phyloP scores from a whole-genome alignment of 2,113 vertebrate genomes.

The Melozone crissalis region DNA sequence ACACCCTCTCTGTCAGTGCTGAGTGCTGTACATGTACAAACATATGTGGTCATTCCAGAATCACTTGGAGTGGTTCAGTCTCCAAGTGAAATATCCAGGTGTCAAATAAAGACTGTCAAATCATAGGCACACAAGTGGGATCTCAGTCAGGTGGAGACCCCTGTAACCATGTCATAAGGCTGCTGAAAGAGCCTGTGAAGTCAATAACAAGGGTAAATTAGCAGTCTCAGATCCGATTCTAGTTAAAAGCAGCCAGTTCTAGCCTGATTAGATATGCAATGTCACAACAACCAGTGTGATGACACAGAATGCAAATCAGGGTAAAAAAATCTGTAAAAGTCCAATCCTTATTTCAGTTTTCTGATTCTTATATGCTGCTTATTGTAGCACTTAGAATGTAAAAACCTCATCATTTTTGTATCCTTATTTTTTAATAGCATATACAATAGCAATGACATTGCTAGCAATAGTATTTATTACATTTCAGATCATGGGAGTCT shows the following conservation, averaged over 20 bases:
- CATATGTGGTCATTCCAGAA: neutral
- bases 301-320: conserved; percentile 56
- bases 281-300: conserved; percentile 45
- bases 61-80: neutral
- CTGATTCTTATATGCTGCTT: neutral
- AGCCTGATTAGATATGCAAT: conserved; percentile 55
- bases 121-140: neutral
- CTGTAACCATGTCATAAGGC: neutral
- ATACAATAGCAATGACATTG: neutral
- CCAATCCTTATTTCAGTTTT: neutral
- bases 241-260: conserved; percentile 8
- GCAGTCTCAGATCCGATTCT: conserved; percentile 19
- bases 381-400: neutral
- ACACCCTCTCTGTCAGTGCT: neutral
- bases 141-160: neutral
- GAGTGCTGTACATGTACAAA: neutral
- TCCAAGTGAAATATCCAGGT: neutral
- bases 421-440: neutral
- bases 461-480: conserved; percentile 21
- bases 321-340: neutral
- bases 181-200: conserved; percentile 3
- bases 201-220: conserved; percentile 23
- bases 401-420: neutral
- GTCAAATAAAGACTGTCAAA: neutral
- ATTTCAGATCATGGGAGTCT: conserved; percentile 22